Evolutionary conservation across 2,797 vertebrate species (phyloP).

Genomic region (Microhierax caerulescens): DNA sequence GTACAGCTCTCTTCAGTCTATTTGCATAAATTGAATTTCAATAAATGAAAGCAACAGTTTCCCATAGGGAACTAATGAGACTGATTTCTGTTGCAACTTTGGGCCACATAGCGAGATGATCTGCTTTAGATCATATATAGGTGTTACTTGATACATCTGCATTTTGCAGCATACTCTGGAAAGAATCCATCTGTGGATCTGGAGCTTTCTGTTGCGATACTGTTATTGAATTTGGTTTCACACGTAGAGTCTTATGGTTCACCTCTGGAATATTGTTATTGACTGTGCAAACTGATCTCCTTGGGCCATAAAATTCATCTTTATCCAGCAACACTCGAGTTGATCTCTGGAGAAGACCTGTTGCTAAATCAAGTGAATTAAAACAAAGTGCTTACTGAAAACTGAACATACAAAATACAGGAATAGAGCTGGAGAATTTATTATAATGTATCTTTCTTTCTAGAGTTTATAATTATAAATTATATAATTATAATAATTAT

Average conservation of each 20-base stretch:
- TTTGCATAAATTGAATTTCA: constrained; percentile 50
- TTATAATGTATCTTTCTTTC: not conserved
- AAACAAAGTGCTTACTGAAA: constrained; percentile 26
- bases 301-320: constrained; percentile 61
- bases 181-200: constrained; percentile 23
- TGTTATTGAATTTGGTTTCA: constrained; percentile 60
- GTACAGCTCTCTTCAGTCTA: not conserved
- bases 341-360: constrained; percentile 15
- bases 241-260: constrained; percentile 33
- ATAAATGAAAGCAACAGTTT: constrained; percentile 10
- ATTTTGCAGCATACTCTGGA: constrained; percentile 9
- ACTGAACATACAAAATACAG: not conserved
- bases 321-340: not conserved
- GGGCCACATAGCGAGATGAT: not conserved
- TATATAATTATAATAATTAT: too few relatives aligned
- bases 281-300: constrained; percentile 52
- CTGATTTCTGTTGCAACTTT: not conserved
- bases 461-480: too few relatives aligned
- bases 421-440: not conserved
- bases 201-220: constrained; percentile 28
- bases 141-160: not conserved
- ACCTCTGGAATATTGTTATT: constrained; percentile 40
- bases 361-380: constrained; percentile 39
- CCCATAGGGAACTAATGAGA: not conserved
- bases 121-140: not conserved